Conservation (phyloP, 2,113 vertebrate genomes). For the Nipponia nippon region DNA sequence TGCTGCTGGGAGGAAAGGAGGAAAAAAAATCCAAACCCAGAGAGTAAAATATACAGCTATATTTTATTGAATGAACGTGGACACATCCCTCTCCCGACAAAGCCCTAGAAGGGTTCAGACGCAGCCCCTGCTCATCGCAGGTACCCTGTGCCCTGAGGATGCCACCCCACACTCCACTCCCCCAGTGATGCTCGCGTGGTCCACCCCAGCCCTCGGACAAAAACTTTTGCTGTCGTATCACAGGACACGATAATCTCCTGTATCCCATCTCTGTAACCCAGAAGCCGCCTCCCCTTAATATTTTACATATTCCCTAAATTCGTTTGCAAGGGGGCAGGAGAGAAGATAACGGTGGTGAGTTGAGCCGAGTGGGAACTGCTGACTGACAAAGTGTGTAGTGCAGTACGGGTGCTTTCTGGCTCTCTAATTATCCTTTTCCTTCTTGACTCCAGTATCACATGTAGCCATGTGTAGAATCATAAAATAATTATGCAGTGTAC, state of each 20-base stretch:
- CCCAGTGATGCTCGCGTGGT: fast-evolving
- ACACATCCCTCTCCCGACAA: background rate
- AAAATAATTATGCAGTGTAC: conserved; percentile 91
- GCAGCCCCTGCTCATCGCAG: fast-evolving
- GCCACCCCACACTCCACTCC: background rate
- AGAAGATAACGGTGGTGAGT: conserved; percentile 72
- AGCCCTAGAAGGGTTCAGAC: background rate
- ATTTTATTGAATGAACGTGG: background rate
- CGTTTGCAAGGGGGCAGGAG: conserved; percentile 53
- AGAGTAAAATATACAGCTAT: background rate
- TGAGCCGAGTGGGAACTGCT: conserved; percentile 76
- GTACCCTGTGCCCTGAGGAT: background rate
- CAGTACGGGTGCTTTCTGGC: conserved; percentile 77
- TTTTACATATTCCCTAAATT: conserved; percentile 66
- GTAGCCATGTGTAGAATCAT: conserved; percentile 91
- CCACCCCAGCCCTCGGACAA: background rate
- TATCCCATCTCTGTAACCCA: conserved; percentile 26
- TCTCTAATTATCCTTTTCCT: conserved; percentile 85
- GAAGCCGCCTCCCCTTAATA: conserved; percentile 29
- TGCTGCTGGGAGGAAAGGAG: background rate
- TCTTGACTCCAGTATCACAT: conserved; percentile 86
- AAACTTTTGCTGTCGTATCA: conserved; percentile 47
- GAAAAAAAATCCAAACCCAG: background rate
- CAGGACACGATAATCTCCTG: background rate
- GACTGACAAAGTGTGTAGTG: conserved; percentile 77